Conservation (phyloP, 2,113 vertebrate species). For the Colinus virginianus region DNA sequence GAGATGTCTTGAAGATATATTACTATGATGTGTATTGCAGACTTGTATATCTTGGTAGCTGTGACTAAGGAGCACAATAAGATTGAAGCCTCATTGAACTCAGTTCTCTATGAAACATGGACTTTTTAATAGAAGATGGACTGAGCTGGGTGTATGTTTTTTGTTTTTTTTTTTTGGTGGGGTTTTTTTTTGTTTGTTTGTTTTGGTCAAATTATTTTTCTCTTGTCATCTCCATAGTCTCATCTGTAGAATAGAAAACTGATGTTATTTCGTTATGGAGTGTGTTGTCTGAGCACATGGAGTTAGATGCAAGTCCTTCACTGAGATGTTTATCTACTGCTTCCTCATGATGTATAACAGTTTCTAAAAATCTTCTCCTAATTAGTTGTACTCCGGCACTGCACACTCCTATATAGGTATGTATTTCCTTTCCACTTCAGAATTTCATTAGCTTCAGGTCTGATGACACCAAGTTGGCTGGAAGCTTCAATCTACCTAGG, state of each 20-base stretch:
- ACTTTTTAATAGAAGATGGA: background rate
- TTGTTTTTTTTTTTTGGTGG: background rate
- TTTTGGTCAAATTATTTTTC: background rate
- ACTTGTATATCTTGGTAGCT: background rate
- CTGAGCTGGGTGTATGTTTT: background rate
- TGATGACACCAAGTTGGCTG: background rate
- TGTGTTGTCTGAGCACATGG: background rate
- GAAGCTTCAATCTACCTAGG: no score
- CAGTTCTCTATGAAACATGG: background rate
- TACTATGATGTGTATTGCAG: background rate
- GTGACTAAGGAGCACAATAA: background rate
- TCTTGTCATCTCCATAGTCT: background rate
- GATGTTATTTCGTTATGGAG: background rate
- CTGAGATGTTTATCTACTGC: background rate
- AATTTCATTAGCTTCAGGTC: slow-evolving; percentile 20
- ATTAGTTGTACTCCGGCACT: background rate
- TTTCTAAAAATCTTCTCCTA: background rate
- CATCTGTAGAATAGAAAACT: background rate
- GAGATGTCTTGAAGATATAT: background rate
- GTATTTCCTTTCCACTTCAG: background rate
- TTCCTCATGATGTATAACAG: background rate
- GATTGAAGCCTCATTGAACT: background rate
- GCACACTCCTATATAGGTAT: background rate
- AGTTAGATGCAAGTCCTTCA: background rate
- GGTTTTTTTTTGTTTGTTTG: background rate